phyloP scores from a whole-genome alignment of 1,140 invertebrate genomes.

The Zaprionus vittiger region DNA sequence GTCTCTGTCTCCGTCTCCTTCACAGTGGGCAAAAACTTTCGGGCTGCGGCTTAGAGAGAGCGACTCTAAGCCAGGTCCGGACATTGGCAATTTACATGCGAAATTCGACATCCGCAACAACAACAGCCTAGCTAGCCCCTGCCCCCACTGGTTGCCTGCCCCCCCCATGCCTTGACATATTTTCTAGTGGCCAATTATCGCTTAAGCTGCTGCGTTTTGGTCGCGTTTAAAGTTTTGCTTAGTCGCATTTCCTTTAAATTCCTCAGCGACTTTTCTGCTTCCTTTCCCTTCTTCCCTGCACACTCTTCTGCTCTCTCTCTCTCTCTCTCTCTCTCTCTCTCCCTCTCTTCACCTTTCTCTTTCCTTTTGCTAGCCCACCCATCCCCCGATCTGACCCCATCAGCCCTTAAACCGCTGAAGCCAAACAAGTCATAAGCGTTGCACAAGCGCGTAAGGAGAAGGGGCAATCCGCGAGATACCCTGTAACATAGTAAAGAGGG shows the following conservation, averaged over 20 bases:
- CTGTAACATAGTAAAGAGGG: background rate
- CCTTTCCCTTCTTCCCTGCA: too few relatives aligned
- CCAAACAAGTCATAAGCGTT: slow-evolving; percentile 45
- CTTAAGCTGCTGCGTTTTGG: slow-evolving; percentile 61
- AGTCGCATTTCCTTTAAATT: slow-evolving; percentile 76
- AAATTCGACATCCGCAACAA: slow-evolving; percentile 54
- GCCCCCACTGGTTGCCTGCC: background rate
- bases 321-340: too few relatives aligned
- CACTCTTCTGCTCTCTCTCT: background rate
- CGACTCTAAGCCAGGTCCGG: slow-evolving; percentile 64
- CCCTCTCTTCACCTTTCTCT: too few relatives aligned
- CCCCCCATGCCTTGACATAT: slow-evolving; percentile 42
- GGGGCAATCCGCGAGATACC: background rate
- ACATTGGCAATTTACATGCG: slow-evolving; percentile 76
- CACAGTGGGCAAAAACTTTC: slow-evolving; percentile 10
- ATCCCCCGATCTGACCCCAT: background rate
- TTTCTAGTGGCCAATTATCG: slow-evolving; percentile 78
- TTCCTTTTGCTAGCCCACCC: too few relatives aligned
- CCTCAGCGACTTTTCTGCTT: slow-evolving; percentile 47
- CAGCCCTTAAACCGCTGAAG: slow-evolving; percentile 53
- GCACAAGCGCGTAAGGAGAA: background rate
- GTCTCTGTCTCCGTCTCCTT: slow-evolving; percentile 6
- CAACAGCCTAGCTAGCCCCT: background rate
- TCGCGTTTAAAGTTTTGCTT: slow-evolving; percentile 36
- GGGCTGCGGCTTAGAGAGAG: slow-evolving; percentile 44